A percentile compares a stretch with the other conserved stretches of the same genome.
Evolutionary conservation across 2,113 vertebrate species (phyloP).

Genomic region (Rhizomys pruinosus): DNA sequence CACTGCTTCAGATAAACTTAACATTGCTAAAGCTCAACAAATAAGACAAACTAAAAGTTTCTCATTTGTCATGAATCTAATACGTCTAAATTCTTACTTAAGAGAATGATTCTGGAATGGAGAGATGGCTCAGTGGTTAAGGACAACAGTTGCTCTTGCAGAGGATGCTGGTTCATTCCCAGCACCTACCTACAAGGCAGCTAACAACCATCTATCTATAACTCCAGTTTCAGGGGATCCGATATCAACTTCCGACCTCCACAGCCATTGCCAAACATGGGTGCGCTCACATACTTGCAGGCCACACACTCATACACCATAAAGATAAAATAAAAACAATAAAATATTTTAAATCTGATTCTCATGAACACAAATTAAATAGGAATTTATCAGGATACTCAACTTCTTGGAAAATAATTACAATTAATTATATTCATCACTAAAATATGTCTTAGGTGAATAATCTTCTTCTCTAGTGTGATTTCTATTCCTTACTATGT

Average conservation of each 20-base stretch:
- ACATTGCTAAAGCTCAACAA: not conserved
- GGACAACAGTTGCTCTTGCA: too few relatives aligned
- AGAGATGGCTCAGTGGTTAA: too few relatives aligned
- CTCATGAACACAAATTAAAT: constrained; percentile 35
- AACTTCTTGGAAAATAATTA: constrained; percentile 54
- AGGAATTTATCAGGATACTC: constrained; percentile 40
- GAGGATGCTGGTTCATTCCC: too few relatives aligned
- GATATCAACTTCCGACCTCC: too few relatives aligned
- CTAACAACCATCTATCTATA: too few relatives aligned
- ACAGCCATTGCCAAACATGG: too few relatives aligned
- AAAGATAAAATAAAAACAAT: too few relatives aligned
- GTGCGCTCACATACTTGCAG: too few relatives aligned
- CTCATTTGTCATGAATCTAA: constrained; percentile 37
- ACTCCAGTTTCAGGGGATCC: too few relatives aligned
- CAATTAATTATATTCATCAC: constrained; percentile 15
- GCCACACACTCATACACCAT: too few relatives aligned
- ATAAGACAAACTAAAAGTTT: not conserved
- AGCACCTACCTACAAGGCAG: too few relatives aligned
- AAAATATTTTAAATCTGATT: constrained; percentile 1
- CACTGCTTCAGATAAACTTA: not conserved
- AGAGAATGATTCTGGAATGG: constrained; percentile 17
- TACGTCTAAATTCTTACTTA: not conserved
- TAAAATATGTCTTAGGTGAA: constrained; percentile 57
- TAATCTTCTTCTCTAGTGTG: not conserved
- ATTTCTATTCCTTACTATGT: not conserved